Evolutionary conservation across 2,797 vertebrate genomes (phyloP).

Genomic region (Cyclura pinguis): DNA sequence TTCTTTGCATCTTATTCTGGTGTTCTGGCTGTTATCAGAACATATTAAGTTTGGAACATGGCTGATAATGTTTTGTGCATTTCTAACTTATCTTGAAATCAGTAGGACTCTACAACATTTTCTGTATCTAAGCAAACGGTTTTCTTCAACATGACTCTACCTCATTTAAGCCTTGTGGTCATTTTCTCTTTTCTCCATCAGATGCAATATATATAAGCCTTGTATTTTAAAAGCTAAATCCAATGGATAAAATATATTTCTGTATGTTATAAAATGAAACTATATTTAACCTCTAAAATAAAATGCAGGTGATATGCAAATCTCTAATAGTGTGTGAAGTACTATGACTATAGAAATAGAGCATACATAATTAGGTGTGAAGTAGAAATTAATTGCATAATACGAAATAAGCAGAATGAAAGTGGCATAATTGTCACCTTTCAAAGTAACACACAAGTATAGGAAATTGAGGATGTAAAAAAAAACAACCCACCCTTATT

Average conservation of each 20-base stretch:
- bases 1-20: too few relatives aligned
- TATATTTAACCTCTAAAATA: not conserved
- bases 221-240: not conserved
- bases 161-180: too few relatives aligned
- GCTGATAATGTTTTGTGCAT: too few relatives aligned
- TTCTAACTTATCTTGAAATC: too few relatives aligned
- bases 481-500: not conserved
- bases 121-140: too few relatives aligned
- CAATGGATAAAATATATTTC: not conserved
- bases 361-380: accelerated
- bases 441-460: not conserved
- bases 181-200: too few relatives aligned
- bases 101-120: too few relatives aligned
- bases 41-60: too few relatives aligned
- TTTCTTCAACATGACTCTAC: too few relatives aligned
- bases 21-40: too few relatives aligned
- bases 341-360: not conserved
- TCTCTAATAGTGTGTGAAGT: not conserved
- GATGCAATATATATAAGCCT: not conserved
- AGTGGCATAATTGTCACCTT: not conserved
- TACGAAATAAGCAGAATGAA: not conserved
- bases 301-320: accelerated
- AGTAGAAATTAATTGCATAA: not conserved
- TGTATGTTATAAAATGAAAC: not conserved
- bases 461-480: not conserved